Evolutionary conservation across 2,113 vertebrate species (phyloP).

Genomic region (Syngnathus floridae): DNA sequence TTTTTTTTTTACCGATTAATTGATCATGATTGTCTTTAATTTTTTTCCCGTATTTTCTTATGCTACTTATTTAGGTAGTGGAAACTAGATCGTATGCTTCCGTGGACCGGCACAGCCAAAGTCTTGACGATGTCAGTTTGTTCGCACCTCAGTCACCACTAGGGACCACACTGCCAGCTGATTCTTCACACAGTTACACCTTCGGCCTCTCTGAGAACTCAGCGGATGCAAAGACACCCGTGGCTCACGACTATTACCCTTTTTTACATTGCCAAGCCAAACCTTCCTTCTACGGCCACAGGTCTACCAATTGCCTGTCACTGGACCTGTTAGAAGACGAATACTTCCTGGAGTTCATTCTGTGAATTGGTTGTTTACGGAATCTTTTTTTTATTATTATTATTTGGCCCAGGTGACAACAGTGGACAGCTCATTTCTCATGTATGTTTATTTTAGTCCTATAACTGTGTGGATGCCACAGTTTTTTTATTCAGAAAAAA

Average conservation of each 20-base stretch:
- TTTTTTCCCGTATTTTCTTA: background rate
- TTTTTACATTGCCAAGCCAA: slow-evolving; percentile 66
- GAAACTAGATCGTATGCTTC: slow-evolving; percentile 42
- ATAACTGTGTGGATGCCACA: slow-evolving; percentile 11
- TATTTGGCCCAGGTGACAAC: background rate
- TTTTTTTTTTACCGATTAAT: background rate
- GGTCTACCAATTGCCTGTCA: slow-evolving; percentile 76
- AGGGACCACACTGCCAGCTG: slow-evolving; percentile 52
- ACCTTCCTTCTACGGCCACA: slow-evolving; percentile 71
- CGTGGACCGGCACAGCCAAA: slow-evolving; percentile 70
- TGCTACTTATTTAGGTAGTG: slow-evolving; percentile 42
- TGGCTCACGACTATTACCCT: slow-evolving; percentile 60
- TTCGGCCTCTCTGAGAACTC: slow-evolving; percentile 70
- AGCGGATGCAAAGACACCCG: slow-evolving; percentile 31
- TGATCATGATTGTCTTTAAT: background rate
- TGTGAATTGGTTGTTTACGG: slow-evolving; percentile 51
- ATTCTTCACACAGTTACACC: slow-evolving; percentile 73
- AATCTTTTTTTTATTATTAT: background rate
- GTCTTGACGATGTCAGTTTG: slow-evolving; percentile 70
- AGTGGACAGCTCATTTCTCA: slow-evolving; percentile 5
- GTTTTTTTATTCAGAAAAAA: slow-evolving; percentile 5
- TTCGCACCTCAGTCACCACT: slow-evolving; percentile 52
- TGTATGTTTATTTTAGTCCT: slow-evolving; percentile 2
- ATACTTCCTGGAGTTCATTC: slow-evolving; percentile 72
- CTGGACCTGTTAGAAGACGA: slow-evolving; percentile 75